Evolutionary conservation across 2,797 vertebrate species (phyloP).

Genomic region (Pristis pectinata): DNA sequence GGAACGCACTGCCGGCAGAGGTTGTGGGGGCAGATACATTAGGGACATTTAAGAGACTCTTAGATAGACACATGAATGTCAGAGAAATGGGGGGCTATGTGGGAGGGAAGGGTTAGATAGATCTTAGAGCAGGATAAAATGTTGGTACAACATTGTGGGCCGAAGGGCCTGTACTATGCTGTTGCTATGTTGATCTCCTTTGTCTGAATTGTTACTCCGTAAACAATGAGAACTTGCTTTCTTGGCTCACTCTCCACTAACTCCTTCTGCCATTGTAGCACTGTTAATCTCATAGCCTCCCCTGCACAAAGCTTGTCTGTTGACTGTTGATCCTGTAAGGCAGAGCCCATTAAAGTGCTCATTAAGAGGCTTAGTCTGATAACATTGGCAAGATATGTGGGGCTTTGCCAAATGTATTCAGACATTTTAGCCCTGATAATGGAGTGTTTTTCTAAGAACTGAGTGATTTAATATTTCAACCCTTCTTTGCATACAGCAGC

Average conservation of each 20-base stretch:
- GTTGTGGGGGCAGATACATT: no score
- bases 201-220: neutral
- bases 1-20: no score
- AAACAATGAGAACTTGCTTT: neutral
- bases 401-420: neutral
- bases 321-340: neutral
- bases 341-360: neutral
- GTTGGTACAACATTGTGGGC: no score
- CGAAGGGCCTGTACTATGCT: no score
- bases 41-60: no score
- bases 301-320: conserved; percentile 23
- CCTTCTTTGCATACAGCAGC: neutral
- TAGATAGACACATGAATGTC: no score
- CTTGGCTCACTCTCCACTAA: neutral
- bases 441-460: conserved; percentile 22
- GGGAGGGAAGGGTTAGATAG: no score
- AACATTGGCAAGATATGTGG: neutral
- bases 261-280: neutral
- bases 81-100: no score
- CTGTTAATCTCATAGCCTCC: neutral
- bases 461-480: conserved; percentile 19
- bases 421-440: conserved; percentile 16
- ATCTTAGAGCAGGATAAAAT: no score
- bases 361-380: conserved; percentile 21
- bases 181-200: neutral